phyloP scores from a whole-genome alignment of 2,797 vertebrate species.

The Molossus molossus region DNA sequence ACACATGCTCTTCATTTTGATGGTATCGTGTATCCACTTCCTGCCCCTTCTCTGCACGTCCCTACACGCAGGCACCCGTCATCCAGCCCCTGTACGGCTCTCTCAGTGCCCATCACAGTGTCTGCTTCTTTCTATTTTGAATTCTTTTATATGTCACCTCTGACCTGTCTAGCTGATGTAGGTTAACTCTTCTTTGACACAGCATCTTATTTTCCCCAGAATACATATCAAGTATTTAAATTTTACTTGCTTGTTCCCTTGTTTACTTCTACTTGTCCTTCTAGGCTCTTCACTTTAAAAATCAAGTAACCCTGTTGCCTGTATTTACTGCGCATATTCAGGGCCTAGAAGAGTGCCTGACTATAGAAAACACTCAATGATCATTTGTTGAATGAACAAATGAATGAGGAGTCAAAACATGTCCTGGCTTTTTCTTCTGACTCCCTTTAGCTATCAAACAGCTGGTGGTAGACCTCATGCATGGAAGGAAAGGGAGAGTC shows the following conservation, averaged over 20 bases:
- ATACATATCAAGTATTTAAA: neutral
- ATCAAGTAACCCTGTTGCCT: neutral
- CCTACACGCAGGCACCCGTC: neutral
- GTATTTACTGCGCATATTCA: neutral
- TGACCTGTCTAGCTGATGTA: neutral
- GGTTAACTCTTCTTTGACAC: neutral
- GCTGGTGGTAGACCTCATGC: neutral
- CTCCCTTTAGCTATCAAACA: neutral
- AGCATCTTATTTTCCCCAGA: neutral
- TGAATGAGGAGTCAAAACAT: neutral
- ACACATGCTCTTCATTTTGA: neutral
- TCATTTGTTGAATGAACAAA: slow-evolving; percentile 53
- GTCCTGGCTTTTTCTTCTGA: slow-evolving; percentile 12
- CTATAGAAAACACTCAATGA: slow-evolving; percentile 1
- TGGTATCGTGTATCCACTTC: neutral
- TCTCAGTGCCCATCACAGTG: rapidly evolving
- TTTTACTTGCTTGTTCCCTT: neutral
- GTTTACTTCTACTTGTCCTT: neutral
- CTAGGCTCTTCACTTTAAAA: neutral
- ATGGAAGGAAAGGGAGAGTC: neutral
- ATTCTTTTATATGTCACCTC: neutral
- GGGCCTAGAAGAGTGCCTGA: neutral
- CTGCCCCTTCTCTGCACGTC: too few species aligned
- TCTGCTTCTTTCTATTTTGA: neutral
- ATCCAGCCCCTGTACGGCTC: rapidly evolving